These are phyloP conservation scores for Odontocolon sp. DNA, from an alignment of 2,888 invertebrate genomes.

Conservation along the genomic window DNA sequence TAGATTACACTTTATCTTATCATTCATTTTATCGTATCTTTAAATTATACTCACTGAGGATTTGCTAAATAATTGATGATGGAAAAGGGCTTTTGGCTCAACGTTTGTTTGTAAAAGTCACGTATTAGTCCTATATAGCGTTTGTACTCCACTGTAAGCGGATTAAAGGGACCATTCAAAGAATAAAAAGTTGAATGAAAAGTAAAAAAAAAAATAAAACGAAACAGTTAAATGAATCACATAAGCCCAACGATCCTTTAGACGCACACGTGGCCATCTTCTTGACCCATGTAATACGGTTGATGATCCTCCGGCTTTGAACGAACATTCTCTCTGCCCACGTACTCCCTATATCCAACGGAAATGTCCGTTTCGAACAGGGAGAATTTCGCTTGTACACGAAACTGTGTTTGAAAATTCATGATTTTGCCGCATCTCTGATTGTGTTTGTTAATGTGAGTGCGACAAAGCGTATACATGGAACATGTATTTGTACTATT, in stretches of 20 bases:
- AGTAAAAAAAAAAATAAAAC: background rate
- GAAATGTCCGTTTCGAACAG: conserved; percentile 4
- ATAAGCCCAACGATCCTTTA: conserved; percentile 18
- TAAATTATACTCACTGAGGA: background rate
- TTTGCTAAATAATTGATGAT: background rate
- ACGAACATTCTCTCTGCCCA: conserved; percentile 19
- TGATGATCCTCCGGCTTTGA: conserved; percentile 28
- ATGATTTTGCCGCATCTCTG: conserved; percentile 15
- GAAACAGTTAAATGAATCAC: background rate
- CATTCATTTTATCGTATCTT: too few species aligned
- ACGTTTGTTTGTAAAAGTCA: conserved; percentile 50
- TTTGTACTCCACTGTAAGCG: conserved; percentile 37
- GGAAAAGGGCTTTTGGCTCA: conserved; percentile 31
- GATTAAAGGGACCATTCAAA: conserved; percentile 35
- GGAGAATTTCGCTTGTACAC: background rate
- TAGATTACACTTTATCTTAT: too few species aligned
- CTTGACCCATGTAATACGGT: conserved; percentile 33
- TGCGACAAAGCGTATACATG: background rate
- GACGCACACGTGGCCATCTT: conserved; percentile 16
- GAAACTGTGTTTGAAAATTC: conserved; percentile 18
- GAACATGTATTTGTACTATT: background rate
- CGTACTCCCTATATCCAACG: conserved; percentile 13
- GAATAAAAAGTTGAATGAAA: background rate
- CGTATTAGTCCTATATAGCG: conserved; percentile 31
- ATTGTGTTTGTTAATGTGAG: background rate